A percentile compares a stretch with the other conserved stretches of the same genome.
These are phyloP conservation scores for Acropora yongei DNA, from an alignment of 64 coral and sea anemone genomes.

Conservation along the genomic window DNA sequence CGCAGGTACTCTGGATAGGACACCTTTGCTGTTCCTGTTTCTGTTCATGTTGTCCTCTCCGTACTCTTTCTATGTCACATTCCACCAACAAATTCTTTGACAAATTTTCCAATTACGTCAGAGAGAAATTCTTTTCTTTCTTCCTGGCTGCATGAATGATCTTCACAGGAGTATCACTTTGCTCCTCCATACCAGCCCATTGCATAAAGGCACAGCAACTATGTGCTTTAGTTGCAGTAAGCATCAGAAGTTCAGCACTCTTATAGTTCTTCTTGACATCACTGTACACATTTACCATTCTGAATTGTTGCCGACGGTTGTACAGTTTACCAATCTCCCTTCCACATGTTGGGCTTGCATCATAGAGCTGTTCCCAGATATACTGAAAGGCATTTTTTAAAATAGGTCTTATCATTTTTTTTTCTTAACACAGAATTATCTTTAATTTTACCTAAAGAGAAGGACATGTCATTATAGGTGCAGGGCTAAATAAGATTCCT, in stretches of 20 bases:
- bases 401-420: neutral
- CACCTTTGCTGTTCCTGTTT: too few species aligned
- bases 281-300: slow-evolving; percentile 36
- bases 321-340: slow-evolving; percentile 53
- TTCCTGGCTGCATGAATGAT: neutral
- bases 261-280: slow-evolving; percentile 31
- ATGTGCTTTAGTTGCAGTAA: neutral
- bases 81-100: slow-evolving; percentile 60
- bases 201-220: neutral
- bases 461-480: too few species aligned
- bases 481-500: too few species aligned
- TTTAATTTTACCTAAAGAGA: too few species aligned
- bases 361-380: slow-evolving; percentile 39
- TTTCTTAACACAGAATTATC: too few species aligned
- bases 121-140: neutral
- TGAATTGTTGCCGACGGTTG: slow-evolving; percentile 34
- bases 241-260: slow-evolving; percentile 16
- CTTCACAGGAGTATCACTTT: neutral
- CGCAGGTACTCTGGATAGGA: too few species aligned
- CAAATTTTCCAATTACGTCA: slow-evolving; percentile 48
- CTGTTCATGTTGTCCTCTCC: slow-evolving; percentile 39
- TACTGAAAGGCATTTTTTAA: slow-evolving; percentile 14
- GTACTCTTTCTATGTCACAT: slow-evolving; percentile 48
- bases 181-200: neutral
- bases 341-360: slow-evolving; percentile 34